Conservation (phyloP, 2,113 vertebrate genomes). For the Antigone vipio region DNA sequence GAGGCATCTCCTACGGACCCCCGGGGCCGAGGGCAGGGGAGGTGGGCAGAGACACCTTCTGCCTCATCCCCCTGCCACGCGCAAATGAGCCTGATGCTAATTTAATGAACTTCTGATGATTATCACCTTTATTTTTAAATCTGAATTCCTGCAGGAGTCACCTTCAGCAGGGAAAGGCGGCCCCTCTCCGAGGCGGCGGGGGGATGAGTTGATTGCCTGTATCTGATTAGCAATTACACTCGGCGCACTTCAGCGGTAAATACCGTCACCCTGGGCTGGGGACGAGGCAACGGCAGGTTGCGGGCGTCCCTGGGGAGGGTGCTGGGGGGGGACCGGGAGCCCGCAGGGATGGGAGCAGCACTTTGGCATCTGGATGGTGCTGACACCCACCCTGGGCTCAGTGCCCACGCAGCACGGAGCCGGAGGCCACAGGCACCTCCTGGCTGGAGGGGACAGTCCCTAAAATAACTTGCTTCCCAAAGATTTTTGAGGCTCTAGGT, state of each 20-base stretch:
- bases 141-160: slow-evolving; percentile 72
- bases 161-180: slow-evolving; percentile 64
- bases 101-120: slow-evolving; percentile 47
- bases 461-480: background rate
- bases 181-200: background rate
- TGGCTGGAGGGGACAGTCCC: background rate
- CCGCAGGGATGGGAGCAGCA: background rate
- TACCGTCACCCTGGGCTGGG: background rate
- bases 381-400: background rate
- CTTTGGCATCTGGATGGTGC: background rate
- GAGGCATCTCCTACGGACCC: background rate
- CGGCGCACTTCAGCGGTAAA: background rate
- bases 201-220: slow-evolving; percentile 63
- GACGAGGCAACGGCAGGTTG: background rate
- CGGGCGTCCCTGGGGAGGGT: background rate
- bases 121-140: slow-evolving; percentile 54
- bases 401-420: fast-evolving
- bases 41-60: background rate
- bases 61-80: background rate
- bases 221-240: slow-evolving; percentile 74
- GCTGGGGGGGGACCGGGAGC: fast-evolving
- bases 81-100: slow-evolving; percentile 38
- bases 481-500: background rate
- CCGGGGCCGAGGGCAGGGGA: background rate
- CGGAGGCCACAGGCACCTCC: background rate